Evolutionary conservation across 1,140 invertebrate species (phyloP).

Genomic region (Lepidostoma basale): DNA sequence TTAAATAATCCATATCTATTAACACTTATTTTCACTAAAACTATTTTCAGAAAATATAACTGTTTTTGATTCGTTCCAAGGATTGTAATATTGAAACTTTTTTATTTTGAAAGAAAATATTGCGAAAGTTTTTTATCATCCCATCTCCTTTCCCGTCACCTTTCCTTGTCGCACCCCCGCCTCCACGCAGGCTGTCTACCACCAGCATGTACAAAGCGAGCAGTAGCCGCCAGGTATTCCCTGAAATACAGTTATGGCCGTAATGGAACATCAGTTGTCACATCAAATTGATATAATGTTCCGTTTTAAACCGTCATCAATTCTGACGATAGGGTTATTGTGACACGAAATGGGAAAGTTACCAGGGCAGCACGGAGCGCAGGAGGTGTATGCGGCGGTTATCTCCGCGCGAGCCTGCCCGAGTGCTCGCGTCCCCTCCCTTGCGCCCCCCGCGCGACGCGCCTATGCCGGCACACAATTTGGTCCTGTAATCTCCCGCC

Average conservation of each 20-base stretch:
- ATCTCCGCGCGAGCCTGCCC: constrained; percentile 9
- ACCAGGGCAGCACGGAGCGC: constrained; percentile 12
- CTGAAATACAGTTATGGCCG: constrained; percentile 11
- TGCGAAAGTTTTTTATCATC: too few species aligned
- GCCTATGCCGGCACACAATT: not conserved
- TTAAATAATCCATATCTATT: too few species aligned
- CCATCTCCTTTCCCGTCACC: too few species aligned
- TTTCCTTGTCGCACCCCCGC: too few species aligned
- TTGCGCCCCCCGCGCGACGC: constrained; percentile 6
- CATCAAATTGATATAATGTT: constrained; percentile 19
- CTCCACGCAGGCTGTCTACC: too few species aligned
- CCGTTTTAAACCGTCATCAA: constrained; percentile 12
- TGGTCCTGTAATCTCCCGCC: constrained; percentile 24
- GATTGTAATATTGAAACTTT: too few species aligned
- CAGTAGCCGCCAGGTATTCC: not conserved
- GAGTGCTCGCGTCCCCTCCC: not conserved
- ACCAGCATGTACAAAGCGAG: too few species aligned
- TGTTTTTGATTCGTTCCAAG: too few species aligned
- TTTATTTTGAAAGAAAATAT: too few species aligned
- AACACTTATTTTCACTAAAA: too few species aligned
- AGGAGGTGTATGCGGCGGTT: constrained; percentile 13
- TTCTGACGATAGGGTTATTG: constrained; percentile 30
- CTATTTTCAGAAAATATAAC: too few species aligned
- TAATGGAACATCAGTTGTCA: constrained; percentile 17
- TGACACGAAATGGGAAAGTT: constrained; percentile 28